Conservation (phyloP, 2,888 invertebrate genomes). For the Spodoptera picta region DNA sequence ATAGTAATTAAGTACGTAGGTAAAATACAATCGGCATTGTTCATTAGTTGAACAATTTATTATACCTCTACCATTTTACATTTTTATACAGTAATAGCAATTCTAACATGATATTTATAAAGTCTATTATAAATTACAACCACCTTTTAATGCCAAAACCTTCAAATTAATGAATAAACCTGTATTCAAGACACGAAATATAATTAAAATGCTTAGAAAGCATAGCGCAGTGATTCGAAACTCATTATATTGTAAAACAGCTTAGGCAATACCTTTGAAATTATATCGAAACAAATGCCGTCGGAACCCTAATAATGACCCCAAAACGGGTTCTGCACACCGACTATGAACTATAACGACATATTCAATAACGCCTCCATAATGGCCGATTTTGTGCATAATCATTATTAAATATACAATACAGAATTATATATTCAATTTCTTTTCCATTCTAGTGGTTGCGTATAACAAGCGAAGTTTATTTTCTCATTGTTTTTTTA, state of each 20-base stretch:
- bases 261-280: conserved; percentile 64
- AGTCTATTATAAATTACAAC: too few relatives aligned
- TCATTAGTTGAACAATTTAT: too few relatives aligned
- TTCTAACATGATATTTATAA: too few relatives aligned
- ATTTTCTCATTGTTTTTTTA: conserved; percentile 26
- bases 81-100: too few relatives aligned
- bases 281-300: conserved; percentile 59
- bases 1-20: too few relatives aligned
- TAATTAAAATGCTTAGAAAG: conserved; percentile 49
- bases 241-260: conserved; percentile 72
- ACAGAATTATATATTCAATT: conserved; percentile 16
- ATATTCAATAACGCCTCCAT: conserved; percentile 8
- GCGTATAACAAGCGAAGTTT: conserved; percentile 25
- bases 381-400: conserved; percentile 14
- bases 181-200: conserved; percentile 21
- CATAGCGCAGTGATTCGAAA: conserved; percentile 53
- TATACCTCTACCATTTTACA: too few relatives aligned
- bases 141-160: too few relatives aligned
- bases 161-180: too few relatives aligned
- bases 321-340: conserved; percentile 57
- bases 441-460: neutral
- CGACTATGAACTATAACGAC: conserved; percentile 64
- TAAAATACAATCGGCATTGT: too few relatives aligned
- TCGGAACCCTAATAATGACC: conserved; percentile 60
- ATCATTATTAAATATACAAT: conserved; percentile 18